Conservation (phyloP, 2,888 invertebrate genomes). For the Lobophora halterata region DNA sequence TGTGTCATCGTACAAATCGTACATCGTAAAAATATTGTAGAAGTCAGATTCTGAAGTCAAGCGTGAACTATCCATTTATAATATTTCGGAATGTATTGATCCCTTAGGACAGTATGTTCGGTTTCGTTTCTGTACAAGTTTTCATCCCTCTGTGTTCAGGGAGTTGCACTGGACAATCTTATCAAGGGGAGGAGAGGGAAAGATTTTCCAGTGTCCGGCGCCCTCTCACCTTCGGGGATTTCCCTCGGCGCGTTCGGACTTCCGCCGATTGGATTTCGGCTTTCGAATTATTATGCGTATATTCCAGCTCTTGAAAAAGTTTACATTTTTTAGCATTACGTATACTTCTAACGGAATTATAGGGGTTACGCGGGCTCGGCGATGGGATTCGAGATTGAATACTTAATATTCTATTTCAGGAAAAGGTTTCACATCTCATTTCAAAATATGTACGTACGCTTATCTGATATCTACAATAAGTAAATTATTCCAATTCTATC, state of each 20-base stretch:
- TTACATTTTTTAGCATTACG: conserved; percentile 47
- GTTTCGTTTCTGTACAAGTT: conserved; percentile 76
- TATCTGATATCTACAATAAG: conserved; percentile 18
- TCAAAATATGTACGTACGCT: conserved; percentile 22
- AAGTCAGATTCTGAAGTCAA: conserved; percentile 53
- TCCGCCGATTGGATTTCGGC: conserved; percentile 69
- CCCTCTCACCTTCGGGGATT: conserved; percentile 73
- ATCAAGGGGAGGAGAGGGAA: conserved; percentile 65
- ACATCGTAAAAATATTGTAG: conserved; percentile 45
- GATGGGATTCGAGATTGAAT: conserved; percentile 42
- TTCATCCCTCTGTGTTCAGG: conserved; percentile 78
- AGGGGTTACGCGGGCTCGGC: conserved; percentile 37
- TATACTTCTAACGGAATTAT: conserved; percentile 35
- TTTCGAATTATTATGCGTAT: conserved; percentile 73
- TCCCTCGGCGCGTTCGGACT: conserved; percentile 59
- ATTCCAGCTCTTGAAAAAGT: conserved; percentile 55
- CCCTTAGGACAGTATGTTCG: conserved; percentile 71
- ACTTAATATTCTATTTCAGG: conserved; percentile 36
- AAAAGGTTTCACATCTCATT: conserved; percentile 26
- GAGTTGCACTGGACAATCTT: conserved; percentile 80
- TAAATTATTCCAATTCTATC: conserved; percentile 16
- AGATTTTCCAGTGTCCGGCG: conserved; percentile 76
- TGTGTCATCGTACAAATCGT: too few species aligned
- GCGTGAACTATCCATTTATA: conserved; percentile 69
- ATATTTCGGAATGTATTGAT: conserved; percentile 77